These are phyloP conservation scores for Notechis scutatus DNA, from an alignment of 2,113 vertebrate species.

Conservation along the genomic window DNA sequence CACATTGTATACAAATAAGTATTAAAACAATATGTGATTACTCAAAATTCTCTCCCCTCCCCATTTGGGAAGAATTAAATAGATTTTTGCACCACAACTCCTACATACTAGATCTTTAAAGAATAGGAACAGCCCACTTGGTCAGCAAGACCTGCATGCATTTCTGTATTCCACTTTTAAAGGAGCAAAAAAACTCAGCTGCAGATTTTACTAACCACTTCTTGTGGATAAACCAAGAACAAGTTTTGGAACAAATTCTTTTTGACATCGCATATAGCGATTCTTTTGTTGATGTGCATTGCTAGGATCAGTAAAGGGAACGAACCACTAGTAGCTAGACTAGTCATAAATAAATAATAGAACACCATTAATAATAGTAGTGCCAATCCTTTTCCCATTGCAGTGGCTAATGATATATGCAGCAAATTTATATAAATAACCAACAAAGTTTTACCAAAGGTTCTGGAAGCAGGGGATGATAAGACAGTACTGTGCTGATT, in stretches of 20 bases:
- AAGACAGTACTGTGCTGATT: background rate
- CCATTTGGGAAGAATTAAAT: background rate
- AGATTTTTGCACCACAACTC: background rate
- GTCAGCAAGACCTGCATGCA: background rate
- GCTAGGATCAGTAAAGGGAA: background rate
- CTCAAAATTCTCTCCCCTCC: background rate
- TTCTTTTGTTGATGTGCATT: background rate
- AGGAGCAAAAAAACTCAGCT: background rate
- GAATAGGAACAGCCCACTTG: background rate
- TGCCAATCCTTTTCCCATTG: background rate
- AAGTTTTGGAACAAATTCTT: background rate
- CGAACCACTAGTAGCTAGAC: background rate
- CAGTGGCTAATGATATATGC: background rate
- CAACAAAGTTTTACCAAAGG: background rate
- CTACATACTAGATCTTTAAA: background rate
- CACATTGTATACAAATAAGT: background rate
- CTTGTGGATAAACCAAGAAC: background rate
- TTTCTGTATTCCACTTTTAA: background rate
- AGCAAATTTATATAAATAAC: background rate
- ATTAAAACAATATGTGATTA: background rate
- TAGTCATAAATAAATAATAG: background rate
- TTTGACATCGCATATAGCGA: background rate
- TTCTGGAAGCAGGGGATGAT: background rate
- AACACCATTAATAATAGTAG: background rate
- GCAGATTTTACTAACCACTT: background rate